Evolutionary conservation across 2,888 invertebrate species (phyloP).

Genomic region (Ochropleura plecta): DNA sequence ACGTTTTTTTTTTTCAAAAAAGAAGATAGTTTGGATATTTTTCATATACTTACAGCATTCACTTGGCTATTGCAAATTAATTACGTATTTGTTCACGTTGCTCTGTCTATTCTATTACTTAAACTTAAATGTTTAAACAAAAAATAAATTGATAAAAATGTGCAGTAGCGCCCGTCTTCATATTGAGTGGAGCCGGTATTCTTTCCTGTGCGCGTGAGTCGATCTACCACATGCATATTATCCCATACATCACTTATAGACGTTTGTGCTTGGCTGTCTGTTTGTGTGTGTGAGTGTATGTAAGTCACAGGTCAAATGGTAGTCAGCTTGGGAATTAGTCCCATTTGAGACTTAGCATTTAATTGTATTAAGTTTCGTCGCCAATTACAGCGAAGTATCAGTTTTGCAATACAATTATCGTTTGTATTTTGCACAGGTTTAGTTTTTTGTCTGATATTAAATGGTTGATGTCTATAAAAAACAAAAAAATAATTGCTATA

Average conservation of each 20-base stretch:
- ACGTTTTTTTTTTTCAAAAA: no score
- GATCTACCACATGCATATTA: conserved; percentile 30
- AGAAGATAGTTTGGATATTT: no score
- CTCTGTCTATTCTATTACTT: no score
- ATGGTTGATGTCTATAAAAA: conserved; percentile 1
- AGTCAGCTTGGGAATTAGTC: conserved; percentile 65
- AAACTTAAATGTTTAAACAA: no score
- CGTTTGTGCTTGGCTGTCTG: conserved; percentile 8
- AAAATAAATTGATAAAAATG: conserved; percentile 19
- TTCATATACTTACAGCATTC: no score
- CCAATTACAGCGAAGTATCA: conserved; percentile 36
- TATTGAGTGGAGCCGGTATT: conserved; percentile 46
- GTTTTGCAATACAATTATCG: conserved; percentile 32
- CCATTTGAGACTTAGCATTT: conserved; percentile 37
- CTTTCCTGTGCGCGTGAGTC: conserved; percentile 43
- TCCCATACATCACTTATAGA: conserved; percentile 24
- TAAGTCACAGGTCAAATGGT: conserved; percentile 73
- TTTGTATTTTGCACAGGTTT: not conserved
- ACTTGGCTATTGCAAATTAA: no score
- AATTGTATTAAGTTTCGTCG: conserved; percentile 47
- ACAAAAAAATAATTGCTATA: conserved; percentile 21
- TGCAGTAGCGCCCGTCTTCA: conserved; percentile 37
- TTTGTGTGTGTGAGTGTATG: conserved; percentile 57
- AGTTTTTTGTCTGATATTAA: conserved; percentile 24
- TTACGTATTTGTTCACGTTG: no score